These are phyloP conservation scores for Microctenopoma steveboyesi DNA, from an alignment of 2,797 vertebrate species.

Conservation along the genomic window DNA sequence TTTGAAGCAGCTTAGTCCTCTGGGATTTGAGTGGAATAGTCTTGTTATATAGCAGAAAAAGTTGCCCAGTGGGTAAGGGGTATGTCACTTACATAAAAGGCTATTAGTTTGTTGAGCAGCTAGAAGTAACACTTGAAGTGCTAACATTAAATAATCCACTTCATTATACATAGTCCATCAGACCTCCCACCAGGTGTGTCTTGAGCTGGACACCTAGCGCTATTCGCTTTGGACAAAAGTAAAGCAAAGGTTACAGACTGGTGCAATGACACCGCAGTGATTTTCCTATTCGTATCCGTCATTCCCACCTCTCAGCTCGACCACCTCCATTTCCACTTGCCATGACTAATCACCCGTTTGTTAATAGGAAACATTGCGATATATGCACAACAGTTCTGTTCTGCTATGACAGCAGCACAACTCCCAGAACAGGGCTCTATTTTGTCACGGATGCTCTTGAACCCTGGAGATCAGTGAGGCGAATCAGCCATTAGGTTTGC, in stretches of 20 bases:
- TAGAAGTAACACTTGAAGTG: slow-evolving; percentile 4
- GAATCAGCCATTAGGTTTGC: slow-evolving; percentile 21
- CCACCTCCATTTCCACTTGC: slow-evolving; percentile 18
- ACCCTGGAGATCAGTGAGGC: slow-evolving; percentile 59
- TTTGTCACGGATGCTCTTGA: slow-evolving; percentile 28
- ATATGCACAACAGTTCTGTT: slow-evolving; percentile 21
- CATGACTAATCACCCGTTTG: slow-evolving; percentile 12
- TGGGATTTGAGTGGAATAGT: slow-evolving; percentile 26
- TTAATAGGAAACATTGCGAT: slow-evolving; percentile 11
- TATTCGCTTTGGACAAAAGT: too few relatives aligned
- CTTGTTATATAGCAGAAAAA: slow-evolving; percentile 10
- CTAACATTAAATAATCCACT: slow-evolving; percentile 21
- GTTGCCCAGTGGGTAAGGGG: slow-evolving; percentile 7
- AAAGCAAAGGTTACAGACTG: neutral
- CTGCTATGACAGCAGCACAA: slow-evolving; percentile 1
- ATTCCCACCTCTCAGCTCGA: slow-evolving; percentile 8
- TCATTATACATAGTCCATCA: neutral
- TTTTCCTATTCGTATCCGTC: slow-evolving; percentile 23
- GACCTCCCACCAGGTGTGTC: too few relatives aligned
- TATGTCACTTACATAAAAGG: slow-evolving; percentile 16
- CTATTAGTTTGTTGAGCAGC: slow-evolving; percentile 16
- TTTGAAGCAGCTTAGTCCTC: slow-evolving; percentile 11
- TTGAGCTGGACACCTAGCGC: too few relatives aligned
- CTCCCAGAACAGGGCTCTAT: neutral
- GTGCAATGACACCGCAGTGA: slow-evolving; percentile 13